A percentile compares a stretch with the other conserved stretches of the same genome.
Evolutionary conservation across 2,113 vertebrate species (phyloP).

Genomic region (Tragelaphus strepsiceros): DNA sequence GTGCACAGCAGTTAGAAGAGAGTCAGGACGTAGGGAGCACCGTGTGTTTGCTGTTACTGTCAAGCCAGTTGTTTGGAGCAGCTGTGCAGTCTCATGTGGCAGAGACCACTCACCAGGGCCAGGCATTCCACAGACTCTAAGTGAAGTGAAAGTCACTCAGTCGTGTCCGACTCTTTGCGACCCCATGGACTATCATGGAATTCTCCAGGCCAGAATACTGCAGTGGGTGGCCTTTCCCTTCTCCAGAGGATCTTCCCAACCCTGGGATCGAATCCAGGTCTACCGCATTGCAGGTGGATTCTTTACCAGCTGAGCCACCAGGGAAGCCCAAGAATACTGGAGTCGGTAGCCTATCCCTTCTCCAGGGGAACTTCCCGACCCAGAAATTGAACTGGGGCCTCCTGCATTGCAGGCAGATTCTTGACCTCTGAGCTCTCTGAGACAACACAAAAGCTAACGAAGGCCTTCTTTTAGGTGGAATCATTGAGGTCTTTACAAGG

Average conservation of each 20-base stretch:
- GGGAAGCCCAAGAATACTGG: background rate
- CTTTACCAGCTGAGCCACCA: background rate
- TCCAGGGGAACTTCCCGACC: background rate
- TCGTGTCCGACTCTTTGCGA: background rate
- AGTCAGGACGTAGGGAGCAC: background rate
- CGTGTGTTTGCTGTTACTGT: background rate
- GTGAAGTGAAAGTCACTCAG: background rate
- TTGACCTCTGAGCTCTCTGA: background rate
- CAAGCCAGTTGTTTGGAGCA: background rate
- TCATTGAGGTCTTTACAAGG: background rate
- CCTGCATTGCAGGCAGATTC: background rate
- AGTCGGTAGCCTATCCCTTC: background rate
- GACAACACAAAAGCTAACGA: background rate
- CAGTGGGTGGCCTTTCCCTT: background rate
- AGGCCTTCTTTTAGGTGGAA: background rate
- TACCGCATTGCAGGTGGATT: fast-evolving
- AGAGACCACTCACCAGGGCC: background rate
- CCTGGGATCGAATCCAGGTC: background rate
- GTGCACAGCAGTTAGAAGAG: background rate
- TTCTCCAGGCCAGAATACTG: background rate
- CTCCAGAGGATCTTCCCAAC: background rate
- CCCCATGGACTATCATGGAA: background rate
- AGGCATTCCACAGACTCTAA: background rate
- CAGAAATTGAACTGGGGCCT: background rate
- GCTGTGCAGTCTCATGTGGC: fast-evolving